Conservation (phyloP, 2,797 vertebrate genomes). For the Danio choprae region DNA sequence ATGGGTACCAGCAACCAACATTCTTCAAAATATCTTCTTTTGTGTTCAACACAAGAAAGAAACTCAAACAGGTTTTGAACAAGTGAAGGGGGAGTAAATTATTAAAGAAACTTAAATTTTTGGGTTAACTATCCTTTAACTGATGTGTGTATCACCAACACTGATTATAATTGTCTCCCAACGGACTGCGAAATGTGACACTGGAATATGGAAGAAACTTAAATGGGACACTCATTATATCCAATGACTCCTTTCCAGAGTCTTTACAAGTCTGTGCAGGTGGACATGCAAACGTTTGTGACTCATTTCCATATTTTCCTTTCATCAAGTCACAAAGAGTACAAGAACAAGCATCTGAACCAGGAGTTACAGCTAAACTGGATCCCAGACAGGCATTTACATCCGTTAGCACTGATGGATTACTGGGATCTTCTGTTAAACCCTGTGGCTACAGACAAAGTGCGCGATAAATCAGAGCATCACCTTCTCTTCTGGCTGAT, state of each 20-base stretch:
- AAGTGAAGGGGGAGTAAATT: no score
- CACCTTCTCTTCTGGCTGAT: neutral
- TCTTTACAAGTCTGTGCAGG: slow-evolving; percentile 41
- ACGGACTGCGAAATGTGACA: slow-evolving; percentile 47
- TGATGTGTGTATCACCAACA: no score
- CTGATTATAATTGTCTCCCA: slow-evolving; percentile 41
- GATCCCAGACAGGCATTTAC: slow-evolving; percentile 51
- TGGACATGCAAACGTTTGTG: slow-evolving; percentile 12
- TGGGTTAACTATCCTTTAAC: no score
- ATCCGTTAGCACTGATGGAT: slow-evolving; percentile 46
- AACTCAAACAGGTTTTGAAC: no score
- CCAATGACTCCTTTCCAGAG: neutral
- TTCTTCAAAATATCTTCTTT: no score
- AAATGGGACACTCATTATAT: neutral
- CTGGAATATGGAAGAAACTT: slow-evolving; percentile 9
- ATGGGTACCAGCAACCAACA: no score
- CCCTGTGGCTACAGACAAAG: slow-evolving; percentile 52
- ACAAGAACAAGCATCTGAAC: slow-evolving; percentile 27
- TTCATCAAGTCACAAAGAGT: slow-evolving; percentile 37
- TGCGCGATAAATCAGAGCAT: slow-evolving; percentile 31
- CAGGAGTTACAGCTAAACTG: slow-evolving; percentile 24
- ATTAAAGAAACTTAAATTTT: no score
- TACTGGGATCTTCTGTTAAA: slow-evolving; percentile 56
- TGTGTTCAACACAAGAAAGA: no score
- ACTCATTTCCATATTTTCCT: slow-evolving; percentile 44